Evolutionary conservation across 2,113 vertebrate genomes (phyloP).

Genomic region (Phoxinus phoxinus): DNA sequence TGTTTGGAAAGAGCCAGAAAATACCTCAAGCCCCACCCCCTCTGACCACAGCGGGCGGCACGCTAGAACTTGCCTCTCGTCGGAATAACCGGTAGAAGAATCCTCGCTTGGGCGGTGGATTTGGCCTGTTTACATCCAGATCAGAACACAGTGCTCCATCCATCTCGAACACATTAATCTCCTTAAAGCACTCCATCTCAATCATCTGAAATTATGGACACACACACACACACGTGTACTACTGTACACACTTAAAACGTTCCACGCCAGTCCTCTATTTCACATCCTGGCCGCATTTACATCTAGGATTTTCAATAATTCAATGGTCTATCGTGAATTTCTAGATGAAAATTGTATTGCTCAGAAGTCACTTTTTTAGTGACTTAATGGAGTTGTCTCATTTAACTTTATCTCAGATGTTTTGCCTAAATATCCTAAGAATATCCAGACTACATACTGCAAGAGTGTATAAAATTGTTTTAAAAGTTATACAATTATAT

Average conservation of each 20-base stretch:
- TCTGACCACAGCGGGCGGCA: slow-evolving; percentile 70
- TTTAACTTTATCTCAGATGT: not conserved
- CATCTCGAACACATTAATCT: slow-evolving; percentile 85
- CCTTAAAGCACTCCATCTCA: slow-evolving; percentile 88
- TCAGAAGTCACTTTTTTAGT: not conserved
- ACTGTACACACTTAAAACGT: not conserved
- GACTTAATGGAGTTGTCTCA: not conserved
- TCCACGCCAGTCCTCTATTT: not conserved
- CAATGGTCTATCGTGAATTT: not conserved
- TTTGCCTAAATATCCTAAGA: not conserved
- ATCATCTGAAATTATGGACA: slow-evolving; percentile 78
- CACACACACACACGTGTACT: not conserved
- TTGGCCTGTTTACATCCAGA: slow-evolving; percentile 83
- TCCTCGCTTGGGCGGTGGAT: slow-evolving; percentile 81
- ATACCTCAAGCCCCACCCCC: slow-evolving; percentile 80
- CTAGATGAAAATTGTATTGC: not conserved
- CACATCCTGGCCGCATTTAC: not conserved
- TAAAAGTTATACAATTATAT: too few species aligned
- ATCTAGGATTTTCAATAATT: not conserved
- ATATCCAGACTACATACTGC: not conserved
- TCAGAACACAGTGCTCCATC: slow-evolving; percentile 79
- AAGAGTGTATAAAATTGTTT: not conserved
- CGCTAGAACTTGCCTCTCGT: slow-evolving; percentile 84
- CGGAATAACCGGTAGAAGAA: slow-evolving; percentile 87
- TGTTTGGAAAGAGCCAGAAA: slow-evolving; percentile 41